Evolutionary conservation across 2,113 vertebrate species (phyloP).

Genomic region (Chroicocephalus ridibundus): DNA sequence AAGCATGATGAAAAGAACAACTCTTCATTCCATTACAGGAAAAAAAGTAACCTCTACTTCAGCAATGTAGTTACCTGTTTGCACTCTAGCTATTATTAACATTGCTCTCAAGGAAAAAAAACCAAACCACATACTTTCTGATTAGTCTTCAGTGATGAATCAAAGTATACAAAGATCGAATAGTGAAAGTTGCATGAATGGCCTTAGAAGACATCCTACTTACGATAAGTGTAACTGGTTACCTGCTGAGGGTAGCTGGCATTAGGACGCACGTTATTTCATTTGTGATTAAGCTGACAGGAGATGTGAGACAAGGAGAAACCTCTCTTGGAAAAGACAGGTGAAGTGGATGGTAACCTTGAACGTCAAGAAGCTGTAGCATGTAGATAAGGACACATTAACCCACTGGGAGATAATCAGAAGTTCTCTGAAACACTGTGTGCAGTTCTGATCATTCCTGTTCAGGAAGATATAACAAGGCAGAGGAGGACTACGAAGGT

Average conservation of each 20-base stretch:
- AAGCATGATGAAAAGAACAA: background rate
- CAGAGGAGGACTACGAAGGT: background rate
- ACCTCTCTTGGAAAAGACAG: background rate
- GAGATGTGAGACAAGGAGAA: background rate
- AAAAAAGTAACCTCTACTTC: background rate
- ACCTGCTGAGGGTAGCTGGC: background rate
- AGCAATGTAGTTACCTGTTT: background rate
- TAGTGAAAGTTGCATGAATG: background rate
- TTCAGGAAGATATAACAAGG: background rate
- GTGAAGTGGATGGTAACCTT: background rate
- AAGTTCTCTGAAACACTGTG: background rate
- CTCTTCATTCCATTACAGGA: background rate
- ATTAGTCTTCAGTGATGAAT: background rate
- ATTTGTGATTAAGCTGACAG: background rate
- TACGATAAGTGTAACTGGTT: background rate
- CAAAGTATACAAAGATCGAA: background rate
- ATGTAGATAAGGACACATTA: background rate
- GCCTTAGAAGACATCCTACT: background rate
- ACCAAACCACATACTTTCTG: background rate
- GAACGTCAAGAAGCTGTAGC: background rate
- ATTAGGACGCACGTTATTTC: background rate
- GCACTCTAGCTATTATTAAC: background rate
- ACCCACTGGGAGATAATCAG: background rate
- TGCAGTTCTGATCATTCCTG: background rate
- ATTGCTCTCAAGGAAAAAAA: background rate